Evolutionary conservation across 1,140 invertebrate species (phyloP), one percentile per base, ranked within the genome.

Genomic region (Magallana ariakensis): DNA sequence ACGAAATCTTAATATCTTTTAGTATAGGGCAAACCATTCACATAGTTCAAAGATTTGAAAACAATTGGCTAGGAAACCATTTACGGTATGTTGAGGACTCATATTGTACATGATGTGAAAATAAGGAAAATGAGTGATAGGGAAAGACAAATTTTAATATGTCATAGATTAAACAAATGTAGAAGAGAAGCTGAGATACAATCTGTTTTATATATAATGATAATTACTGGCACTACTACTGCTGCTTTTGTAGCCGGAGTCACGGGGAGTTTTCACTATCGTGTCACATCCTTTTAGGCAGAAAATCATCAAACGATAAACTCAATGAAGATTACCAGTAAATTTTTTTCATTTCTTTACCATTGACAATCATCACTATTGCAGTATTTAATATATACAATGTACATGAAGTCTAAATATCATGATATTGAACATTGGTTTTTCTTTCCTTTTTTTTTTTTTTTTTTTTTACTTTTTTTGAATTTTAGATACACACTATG

Each of bases 241-340:
- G 22, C 5, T 75, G 66, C 66, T 75, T 75, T 75, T 75, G 66
- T 75, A 75, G 66, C 66, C 66, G 15, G 66, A 75, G 22, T 75
- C 66, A 13, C 22, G 22, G 22, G 66, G 66, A 19, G 22, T 75
- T 75, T 75, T 75, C 66, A 75, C 66, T 26, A 75, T 26, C 2
- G 66, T 75, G 66, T 75, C 66, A 33, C 66, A 75, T 33, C 66
- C 66, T 75, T 46, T 75, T 75, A 46, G 66, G 22, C 66, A 75
- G 62, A 75, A 75, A 75, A 75, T 33, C 22, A 75, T 75, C 10
- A 33, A 13, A 1, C 5, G 8, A 75, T 46, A 19, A 75, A 33
- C 15, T 46, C 33, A 46, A 46, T 46, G 2, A 46, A 46, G 33
- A 46, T 46, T 46, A 46, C 33, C 33, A 0, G 33, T 46, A 46